These are phyloP conservation scores for Ursus arctos DNA, from an alignment of 2,113 vertebrate species.

Conservation along the genomic window DNA sequence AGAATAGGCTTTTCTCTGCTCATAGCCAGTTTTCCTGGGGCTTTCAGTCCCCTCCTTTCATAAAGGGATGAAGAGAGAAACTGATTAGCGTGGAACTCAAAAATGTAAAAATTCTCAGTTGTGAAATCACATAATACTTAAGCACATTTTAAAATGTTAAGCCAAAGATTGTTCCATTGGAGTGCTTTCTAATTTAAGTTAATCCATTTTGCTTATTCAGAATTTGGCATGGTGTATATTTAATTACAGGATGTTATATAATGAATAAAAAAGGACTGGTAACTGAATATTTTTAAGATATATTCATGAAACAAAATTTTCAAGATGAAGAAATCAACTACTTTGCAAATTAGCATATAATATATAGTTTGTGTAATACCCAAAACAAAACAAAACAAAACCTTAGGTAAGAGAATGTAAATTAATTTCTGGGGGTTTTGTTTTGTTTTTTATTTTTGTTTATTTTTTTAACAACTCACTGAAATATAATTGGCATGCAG, in stretches of 20 bases:
- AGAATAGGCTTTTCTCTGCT: background rate
- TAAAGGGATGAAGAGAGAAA: background rate
- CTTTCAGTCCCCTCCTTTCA: background rate
- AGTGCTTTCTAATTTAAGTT: conserved; percentile 48
- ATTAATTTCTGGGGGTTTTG: background rate
- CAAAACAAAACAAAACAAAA: background rate
- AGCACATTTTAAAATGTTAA: conserved; percentile 45
- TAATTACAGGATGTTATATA: conserved; percentile 13
- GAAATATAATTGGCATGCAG: background rate
- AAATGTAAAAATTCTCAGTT: conserved; percentile 34
- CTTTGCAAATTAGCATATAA: background rate
- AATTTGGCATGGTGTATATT: background rate
- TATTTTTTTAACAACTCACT: background rate
- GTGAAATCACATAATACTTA: conserved; percentile 47
- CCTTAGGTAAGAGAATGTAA: background rate
- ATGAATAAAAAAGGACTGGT: conserved; percentile 20
- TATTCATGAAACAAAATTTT: conserved; percentile 11
- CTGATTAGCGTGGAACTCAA: background rate
- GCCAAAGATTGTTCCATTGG: conserved; percentile 2
- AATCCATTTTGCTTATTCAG: background rate
- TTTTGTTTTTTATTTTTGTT: background rate
- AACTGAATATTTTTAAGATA: conserved; percentile 42
- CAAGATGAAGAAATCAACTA: conserved; percentile 33
- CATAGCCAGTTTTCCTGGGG: background rate
- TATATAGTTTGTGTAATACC: background rate